Conservation (phyloP, 2,113 vertebrate genomes). For the Suncus etruscus region DNA sequence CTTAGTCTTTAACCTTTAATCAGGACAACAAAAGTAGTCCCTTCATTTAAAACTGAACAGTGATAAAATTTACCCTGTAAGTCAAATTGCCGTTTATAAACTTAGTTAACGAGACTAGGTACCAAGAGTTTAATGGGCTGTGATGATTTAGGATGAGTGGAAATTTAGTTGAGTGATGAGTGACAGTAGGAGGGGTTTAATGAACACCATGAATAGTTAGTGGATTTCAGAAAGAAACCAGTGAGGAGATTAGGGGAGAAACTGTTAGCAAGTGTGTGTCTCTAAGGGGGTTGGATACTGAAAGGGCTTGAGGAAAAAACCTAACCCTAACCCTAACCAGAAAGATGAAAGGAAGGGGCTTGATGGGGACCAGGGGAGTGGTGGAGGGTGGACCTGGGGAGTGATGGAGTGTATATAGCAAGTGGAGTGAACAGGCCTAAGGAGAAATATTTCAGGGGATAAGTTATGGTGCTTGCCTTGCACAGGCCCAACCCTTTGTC, state of each 20-base stretch:
- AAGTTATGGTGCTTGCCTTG: too few species aligned
- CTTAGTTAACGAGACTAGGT: neutral
- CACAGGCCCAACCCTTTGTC: too few species aligned
- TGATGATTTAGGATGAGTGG: neutral
- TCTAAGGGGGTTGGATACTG: neutral
- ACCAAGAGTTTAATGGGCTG: neutral
- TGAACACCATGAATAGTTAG: neutral
- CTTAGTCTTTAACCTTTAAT: constrained; percentile 34
- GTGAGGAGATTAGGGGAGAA: neutral
- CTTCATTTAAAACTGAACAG: constrained; percentile 32
- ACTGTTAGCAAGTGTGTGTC: neutral
- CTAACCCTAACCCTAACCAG: too few species aligned
- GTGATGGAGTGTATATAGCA: neutral
- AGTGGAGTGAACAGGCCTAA: neutral
- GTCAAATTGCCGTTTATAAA: constrained; percentile 51
- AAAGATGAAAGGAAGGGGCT: neutral
- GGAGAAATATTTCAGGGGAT: neutral
- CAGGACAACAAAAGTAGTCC: neutral
- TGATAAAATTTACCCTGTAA: constrained; percentile 3
- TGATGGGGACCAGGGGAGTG: neutral
- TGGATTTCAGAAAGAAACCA: neutral
- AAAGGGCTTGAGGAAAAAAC: neutral
- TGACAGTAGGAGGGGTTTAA: neutral
- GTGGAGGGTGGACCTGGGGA: neutral
- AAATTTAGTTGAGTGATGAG: too few species aligned